Percentiles rank a stretch among this genome's conserved stretches.
phyloP scores from a whole-genome alignment of 2,797 vertebrate species.

The Pipistrellus nathusii region DNA sequence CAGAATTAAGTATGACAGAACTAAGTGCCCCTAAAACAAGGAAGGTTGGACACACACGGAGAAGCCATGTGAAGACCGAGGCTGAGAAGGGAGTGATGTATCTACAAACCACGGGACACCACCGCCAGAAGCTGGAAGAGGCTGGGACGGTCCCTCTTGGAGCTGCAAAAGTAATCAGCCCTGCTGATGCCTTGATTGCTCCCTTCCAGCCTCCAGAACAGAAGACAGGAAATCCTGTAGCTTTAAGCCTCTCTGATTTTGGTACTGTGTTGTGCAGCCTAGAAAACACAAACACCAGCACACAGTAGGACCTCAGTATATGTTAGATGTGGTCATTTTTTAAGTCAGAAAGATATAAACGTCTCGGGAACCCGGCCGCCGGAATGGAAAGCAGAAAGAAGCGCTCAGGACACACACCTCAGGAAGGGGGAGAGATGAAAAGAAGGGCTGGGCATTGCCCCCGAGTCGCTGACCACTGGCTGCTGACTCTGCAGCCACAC shows the following conservation, averaged over 20 bases:
- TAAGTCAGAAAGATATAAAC: background rate
- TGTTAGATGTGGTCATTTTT: accelerated
- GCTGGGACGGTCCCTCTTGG: background rate
- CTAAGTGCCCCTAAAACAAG: background rate
- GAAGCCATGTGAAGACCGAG: background rate
- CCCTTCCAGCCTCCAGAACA: background rate
- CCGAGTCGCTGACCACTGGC: background rate
- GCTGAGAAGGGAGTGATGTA: too few relatives aligned
- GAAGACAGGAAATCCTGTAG: too few relatives aligned
- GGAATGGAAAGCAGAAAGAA: background rate
- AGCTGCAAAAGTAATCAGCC: background rate
- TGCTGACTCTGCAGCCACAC: background rate
- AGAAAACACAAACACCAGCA: accelerated
- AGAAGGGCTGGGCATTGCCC: background rate
- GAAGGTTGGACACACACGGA: background rate
- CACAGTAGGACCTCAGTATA: accelerated
- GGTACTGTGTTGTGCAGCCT: accelerated
- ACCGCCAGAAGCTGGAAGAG: background rate
- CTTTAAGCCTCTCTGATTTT: accelerated
- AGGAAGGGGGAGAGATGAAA: background rate
- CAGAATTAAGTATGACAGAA: background rate
- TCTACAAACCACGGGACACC: background rate
- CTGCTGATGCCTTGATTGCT: accelerated
- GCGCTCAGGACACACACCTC: too few relatives aligned
- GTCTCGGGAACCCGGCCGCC: background rate